These are phyloP conservation scores for Mixornis gularis DNA, from an alignment of 2,113 vertebrate species.

Conservation along the genomic window DNA sequence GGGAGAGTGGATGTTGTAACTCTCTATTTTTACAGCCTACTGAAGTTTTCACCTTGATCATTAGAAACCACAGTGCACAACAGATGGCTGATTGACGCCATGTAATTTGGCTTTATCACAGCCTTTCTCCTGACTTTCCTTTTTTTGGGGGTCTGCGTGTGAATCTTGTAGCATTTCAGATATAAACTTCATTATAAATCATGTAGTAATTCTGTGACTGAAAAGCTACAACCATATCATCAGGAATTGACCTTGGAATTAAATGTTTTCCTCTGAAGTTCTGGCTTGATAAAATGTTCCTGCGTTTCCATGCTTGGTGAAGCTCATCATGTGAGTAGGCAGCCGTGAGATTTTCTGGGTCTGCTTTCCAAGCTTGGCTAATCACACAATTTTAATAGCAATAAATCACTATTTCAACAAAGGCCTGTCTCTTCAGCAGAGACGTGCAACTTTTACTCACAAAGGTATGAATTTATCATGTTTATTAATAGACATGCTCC, in stretches of 20 bases:
- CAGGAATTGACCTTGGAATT: conserved; percentile 5
- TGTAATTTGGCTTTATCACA: not conserved
- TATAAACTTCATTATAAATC: not conserved
- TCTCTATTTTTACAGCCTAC: not conserved
- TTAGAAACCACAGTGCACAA: not conserved
- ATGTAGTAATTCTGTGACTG: not conserved
- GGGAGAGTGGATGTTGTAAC: not conserved
- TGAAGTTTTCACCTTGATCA: conserved; percentile 38
- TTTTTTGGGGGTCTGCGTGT: accelerated
- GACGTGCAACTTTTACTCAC: not conserved
- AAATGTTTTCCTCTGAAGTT: not conserved
- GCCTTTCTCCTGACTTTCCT: not conserved
- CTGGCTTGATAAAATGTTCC: not conserved
- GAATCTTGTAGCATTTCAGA: not conserved
- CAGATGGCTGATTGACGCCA: conserved; percentile 24
- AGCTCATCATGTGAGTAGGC: conserved; percentile 26
- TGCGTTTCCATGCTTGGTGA: conserved; percentile 1
- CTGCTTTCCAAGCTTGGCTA: conserved; percentile 38
- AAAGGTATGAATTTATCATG: conserved; percentile 5
- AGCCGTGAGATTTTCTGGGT: conserved; percentile 31
- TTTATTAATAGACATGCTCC: conserved; percentile 29
- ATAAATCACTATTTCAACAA: conserved; percentile 43
- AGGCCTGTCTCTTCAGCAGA: not conserved
- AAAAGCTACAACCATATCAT: not conserved
- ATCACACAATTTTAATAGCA: conserved; percentile 35